These are phyloP conservation scores for Meda fulgida DNA, from an alignment of 2,797 vertebrate genomes.

Conservation along the genomic window DNA sequence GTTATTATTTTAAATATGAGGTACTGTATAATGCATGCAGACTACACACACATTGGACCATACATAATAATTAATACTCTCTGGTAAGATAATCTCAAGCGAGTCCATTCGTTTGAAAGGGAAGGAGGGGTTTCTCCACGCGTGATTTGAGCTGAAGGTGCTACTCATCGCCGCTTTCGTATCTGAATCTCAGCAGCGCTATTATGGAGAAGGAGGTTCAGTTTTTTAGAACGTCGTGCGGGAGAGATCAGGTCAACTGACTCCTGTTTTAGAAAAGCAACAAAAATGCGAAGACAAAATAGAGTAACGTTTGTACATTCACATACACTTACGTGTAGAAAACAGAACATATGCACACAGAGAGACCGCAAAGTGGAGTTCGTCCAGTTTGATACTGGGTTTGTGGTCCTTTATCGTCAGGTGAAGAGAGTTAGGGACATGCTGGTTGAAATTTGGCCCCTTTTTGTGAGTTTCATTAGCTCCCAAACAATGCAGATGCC, in stretches of 20 bases:
- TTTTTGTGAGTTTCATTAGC: slow-evolving; percentile 40
- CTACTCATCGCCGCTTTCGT: slow-evolving; percentile 36
- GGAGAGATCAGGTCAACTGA: slow-evolving; percentile 70
- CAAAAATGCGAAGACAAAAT: slow-evolving; percentile 63
- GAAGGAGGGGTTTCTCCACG: slow-evolving; percentile 31
- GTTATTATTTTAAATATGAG: slow-evolving; percentile 56
- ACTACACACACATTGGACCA: slow-evolving; percentile 63
- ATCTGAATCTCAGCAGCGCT: slow-evolving; percentile 44
- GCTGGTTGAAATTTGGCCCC: slow-evolving; percentile 65
- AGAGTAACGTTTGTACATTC: slow-evolving; percentile 75
- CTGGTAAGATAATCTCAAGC: slow-evolving; percentile 54
- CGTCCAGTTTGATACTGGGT: slow-evolving; percentile 59
- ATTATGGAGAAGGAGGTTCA: slow-evolving; percentile 31
- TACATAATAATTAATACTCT: slow-evolving; percentile 63
- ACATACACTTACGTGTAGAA: slow-evolving; percentile 75
- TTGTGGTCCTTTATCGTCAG: slow-evolving; percentile 60
- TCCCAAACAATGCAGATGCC: slow-evolving; percentile 51
- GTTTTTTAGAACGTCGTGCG: slow-evolving; percentile 51
- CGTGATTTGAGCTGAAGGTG: slow-evolving; percentile 42
- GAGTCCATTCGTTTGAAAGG: slow-evolving; percentile 48
- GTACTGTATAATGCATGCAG: slow-evolving; percentile 72
- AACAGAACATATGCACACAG: slow-evolving; percentile 67
- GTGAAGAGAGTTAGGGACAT: slow-evolving; percentile 60
- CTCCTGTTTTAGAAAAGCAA: slow-evolving; percentile 65
- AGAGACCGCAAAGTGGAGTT: slow-evolving; percentile 61